phyloP scores from a whole-genome alignment of 2,888 invertebrate species.

The Congeria kusceri region DNA sequence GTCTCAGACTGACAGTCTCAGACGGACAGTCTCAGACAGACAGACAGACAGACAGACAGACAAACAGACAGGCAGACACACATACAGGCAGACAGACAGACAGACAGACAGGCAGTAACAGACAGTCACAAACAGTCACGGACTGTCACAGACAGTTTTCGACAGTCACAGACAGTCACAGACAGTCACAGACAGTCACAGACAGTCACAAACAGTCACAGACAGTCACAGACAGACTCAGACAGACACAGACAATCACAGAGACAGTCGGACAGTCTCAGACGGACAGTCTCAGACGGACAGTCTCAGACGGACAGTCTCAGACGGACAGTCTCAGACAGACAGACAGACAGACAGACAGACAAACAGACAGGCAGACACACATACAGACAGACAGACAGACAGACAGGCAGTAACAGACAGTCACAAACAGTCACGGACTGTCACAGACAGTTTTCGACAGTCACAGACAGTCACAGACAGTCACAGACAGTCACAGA shows the following conservation, averaged over 20 bases:
- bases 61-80: too few species aligned
- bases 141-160: too few species aligned
- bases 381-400: too few species aligned
- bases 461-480: background rate
- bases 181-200: conserved; percentile 4
- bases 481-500: conserved; percentile 1
- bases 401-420: too few species aligned
- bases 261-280: background rate
- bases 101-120: too few species aligned
- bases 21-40: conserved; percentile 3
- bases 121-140: too few species aligned
- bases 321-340: conserved; percentile 10
- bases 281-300: conserved; percentile 3
- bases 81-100: too few species aligned
- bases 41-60: conserved; percentile 19
- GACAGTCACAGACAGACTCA: background rate
- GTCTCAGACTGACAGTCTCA: background rate
- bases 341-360: conserved; percentile 11
- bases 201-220: background rate
- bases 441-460: too few species aligned
- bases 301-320: background rate
- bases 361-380: too few species aligned
- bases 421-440: too few species aligned
- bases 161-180: conserved; percentile 5
- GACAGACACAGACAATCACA: too few species aligned